Evolutionary conservation across 2,888 invertebrate genomes (phyloP), one percentile per base, ranked within the genome.

Genomic region (Arrhopalites spinosus): DNA sequence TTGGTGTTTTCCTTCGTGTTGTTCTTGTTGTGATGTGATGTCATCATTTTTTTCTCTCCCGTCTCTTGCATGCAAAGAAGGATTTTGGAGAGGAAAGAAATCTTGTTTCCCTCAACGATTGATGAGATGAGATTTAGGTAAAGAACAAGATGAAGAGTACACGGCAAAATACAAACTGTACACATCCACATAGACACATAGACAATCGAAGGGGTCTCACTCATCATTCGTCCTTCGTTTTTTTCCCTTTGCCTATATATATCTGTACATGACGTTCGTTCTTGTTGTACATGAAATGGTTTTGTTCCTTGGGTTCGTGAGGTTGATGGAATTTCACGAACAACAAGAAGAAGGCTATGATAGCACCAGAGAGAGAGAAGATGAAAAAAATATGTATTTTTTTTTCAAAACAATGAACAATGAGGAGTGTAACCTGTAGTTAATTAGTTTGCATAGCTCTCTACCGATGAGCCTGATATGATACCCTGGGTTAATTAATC

Each of bases 361-460:
- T 17, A 17, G 7, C 2, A 7, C n/a, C 13, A 7, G 15, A 25
- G 25, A 59, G 59, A 23, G 25, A 23, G 59, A 59, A 1, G 25
- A 23, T 7, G 20, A 59, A 23, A 59, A 59, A 59, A 59, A 8
- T 3, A n/a, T 20, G 8, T 56, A n/a, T 23, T 25, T 59, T 27
- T 59, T 36, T 3, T 53, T 36, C 47, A 30, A 71, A 59, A 59
- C 67, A 74, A 77, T 77, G 77, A 77, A 77, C 77, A 77, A 77
- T 77, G 77, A 74, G n/a, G 30, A 67, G 77, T 66, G 70, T 77
- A 77, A 77, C 77, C 77, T 77, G 76, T 43, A 30, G 76, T 77
- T 77, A 77, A 74, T 77, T 77, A 77, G 74, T 77, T 77, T 63
- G 73, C 74, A 64, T 73, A 72, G 72, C 59, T 2, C 64, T 67